Conservation (phyloP, 2,888 invertebrate species). For the Andrena trimmerana region DNA sequence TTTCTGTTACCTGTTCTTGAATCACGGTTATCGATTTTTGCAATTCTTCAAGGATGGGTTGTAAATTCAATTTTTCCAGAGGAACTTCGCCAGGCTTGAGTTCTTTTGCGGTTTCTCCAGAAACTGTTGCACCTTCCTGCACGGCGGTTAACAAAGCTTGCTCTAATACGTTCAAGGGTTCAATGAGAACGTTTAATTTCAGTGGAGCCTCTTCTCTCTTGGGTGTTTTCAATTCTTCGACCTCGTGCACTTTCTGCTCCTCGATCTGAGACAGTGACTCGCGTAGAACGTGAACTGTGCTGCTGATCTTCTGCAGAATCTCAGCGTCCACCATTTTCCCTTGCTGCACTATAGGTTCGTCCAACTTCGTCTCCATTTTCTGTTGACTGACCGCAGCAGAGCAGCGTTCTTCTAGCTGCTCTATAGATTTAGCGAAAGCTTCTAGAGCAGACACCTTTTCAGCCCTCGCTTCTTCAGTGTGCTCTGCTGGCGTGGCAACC, state of each 20-base stretch:
- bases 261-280: slow-evolving; percentile 51
- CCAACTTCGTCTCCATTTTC: slow-evolving; percentile 22
- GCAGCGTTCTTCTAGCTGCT: slow-evolving; percentile 76
- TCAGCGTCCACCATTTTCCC: slow-evolving; percentile 33
- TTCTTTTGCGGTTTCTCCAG: slow-evolving; percentile 22
- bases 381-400: slow-evolving; percentile 48
- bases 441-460: slow-evolving; percentile 78
- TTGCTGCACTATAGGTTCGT: neutral
- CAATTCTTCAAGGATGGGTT: slow-evolving; percentile 70
- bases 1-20: slow-evolving; percentile 63
- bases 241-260: slow-evolving; percentile 35
- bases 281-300: slow-evolving; percentile 52
- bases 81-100: neutral
- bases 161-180: slow-evolving; percentile 68
- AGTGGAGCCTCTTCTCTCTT: slow-evolving; percentile 34
- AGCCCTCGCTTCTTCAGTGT: slow-evolving; percentile 33
- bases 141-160: slow-evolving; percentile 38
- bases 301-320: slow-evolving; percentile 62
- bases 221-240: slow-evolving; percentile 24
- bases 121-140: slow-evolving; percentile 10
- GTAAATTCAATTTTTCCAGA: slow-evolving; percentile 42
- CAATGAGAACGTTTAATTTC: slow-evolving; percentile 52
- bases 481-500: slow-evolving; percentile 31
- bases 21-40: slow-evolving; percentile 71
- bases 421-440: slow-evolving; percentile 83